Evolutionary conservation across 2,888 invertebrate genomes (phyloP), one percentile per base, ranked within the genome.

Genomic region (Leptinotarsa haldemani): DNA sequence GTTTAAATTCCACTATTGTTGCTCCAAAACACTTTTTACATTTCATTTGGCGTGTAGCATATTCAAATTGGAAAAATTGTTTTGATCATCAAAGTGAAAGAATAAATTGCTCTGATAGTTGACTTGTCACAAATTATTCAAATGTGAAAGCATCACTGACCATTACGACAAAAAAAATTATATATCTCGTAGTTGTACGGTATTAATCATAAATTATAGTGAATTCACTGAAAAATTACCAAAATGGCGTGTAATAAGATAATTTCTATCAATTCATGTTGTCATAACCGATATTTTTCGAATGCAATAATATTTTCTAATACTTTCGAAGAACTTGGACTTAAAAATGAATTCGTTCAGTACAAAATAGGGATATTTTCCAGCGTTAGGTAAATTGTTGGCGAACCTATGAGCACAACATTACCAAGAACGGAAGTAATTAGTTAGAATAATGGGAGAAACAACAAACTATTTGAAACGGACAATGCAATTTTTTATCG

Each of bases 211-310:
- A 16, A 56, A 22, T 56, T 56, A 56, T 56, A 18, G 18, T 56
- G 22, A 56, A 56, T 56, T 56, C 56, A 22, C 22, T 56, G 56
- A 22, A 56, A 56, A 56, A 56, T 56, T 22, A 56, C 22, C 15
- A 22, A 56, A 56, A 56, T 22, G 22, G 20, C 56, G 15, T 56
- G 56, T 56, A 56, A 56, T 56, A 22, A 56, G 56, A 56, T 56
- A 56, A 56, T 56, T 20, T 20, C 20, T 25, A 22, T 13, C 56
- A 2, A 22, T 13, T 56, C 22, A 56, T 56, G 25, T 15, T 4
- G 56, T 56, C 56, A 56, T 56, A 56, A 56, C 56, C 56, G 22
- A 56, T 22, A 56, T 56, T 56, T 56, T 56, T 56, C 22, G 5
- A 56, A 22, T 56, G 20, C 4, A 20, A 56, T 22, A 13, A 20